Evolutionary conservation across 2,113 vertebrate genomes (phyloP).

Genomic region (Hippocampus barbouri): DNA sequence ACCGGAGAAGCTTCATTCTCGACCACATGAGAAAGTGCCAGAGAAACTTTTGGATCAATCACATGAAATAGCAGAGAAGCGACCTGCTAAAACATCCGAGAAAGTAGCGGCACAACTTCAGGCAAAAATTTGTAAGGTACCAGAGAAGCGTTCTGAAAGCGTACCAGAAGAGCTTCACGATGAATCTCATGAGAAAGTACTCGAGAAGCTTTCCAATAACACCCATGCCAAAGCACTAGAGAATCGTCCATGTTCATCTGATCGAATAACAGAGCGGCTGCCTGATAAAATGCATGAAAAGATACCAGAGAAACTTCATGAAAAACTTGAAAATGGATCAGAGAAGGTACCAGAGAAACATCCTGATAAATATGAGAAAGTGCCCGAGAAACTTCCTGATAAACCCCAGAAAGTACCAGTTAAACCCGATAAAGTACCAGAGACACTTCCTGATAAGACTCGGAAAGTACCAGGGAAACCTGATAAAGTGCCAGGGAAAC

Average conservation of each 20-base stretch:
- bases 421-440: not conserved
- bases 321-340: not conserved
- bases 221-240: not conserved
- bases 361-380: not conserved
- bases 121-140: not conserved
- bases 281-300: slow-evolving; percentile 31
- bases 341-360: not conserved
- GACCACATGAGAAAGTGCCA: no score
- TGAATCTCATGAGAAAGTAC: not conserved
- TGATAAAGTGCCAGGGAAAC: slow-evolving; percentile 12
- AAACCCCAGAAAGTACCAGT: not conserved
- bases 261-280: slow-evolving; percentile 27
- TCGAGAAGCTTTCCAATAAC: slow-evolving; percentile 3
- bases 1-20: not conserved
- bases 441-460: slow-evolving; percentile 19
- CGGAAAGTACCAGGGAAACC: slow-evolving; percentile 6
- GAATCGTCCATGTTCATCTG: not conserved
- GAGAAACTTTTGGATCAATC: no score
- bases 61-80: no score
- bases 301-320: slow-evolving; percentile 16
- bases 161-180: not conserved
- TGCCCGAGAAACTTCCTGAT: not conserved
- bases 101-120: no score
- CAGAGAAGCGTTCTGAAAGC: not conserved
- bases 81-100: no score